phyloP scores from a whole-genome alignment of 2,113 vertebrate genomes.

The Gnathonemus echidnorhynchus region DNA sequence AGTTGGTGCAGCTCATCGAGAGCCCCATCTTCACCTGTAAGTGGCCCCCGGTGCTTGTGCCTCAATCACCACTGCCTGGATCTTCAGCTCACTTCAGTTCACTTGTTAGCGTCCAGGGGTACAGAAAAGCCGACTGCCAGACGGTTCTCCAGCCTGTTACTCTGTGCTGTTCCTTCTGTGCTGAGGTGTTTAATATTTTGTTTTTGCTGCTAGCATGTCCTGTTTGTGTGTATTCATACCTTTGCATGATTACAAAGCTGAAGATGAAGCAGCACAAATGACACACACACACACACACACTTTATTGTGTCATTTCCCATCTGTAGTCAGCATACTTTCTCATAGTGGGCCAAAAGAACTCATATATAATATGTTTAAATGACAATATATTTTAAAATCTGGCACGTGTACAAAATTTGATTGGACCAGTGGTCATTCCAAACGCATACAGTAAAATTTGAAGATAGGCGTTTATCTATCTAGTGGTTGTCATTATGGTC shows the following conservation, averaged over 20 bases:
- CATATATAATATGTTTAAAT: not conserved
- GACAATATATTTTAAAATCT: not conserved
- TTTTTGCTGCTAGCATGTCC: not conserved
- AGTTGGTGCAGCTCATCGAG: constrained; percentile 93
- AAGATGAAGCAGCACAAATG: not conserved
- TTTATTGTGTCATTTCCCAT: not conserved
- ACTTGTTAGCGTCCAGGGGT: not conserved
- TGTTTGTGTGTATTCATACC: not conserved
- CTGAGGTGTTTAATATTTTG: not conserved
- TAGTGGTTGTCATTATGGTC: not conserved
- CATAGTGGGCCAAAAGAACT: not conserved
- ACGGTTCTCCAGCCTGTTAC: not conserved
- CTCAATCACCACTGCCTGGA: not conserved
- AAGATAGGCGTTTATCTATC: not conserved
- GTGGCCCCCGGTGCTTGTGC: constrained; percentile 3
- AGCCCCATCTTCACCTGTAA: constrained; percentile 96
- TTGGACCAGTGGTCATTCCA: not conserved
- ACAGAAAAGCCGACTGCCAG: not conserved
- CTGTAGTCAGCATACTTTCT: not conserved
- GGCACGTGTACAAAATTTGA: not conserved
- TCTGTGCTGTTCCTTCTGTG: not conserved
- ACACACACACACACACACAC: not conserved
- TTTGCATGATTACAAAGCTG: not conserved
- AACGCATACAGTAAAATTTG: not conserved
- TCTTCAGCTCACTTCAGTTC: too few relatives aligned